These are phyloP conservation scores for Lytechinus variegatus DNA, from an alignment of 35 echinoderm and acorn worm species.

Conservation along the genomic window DNA sequence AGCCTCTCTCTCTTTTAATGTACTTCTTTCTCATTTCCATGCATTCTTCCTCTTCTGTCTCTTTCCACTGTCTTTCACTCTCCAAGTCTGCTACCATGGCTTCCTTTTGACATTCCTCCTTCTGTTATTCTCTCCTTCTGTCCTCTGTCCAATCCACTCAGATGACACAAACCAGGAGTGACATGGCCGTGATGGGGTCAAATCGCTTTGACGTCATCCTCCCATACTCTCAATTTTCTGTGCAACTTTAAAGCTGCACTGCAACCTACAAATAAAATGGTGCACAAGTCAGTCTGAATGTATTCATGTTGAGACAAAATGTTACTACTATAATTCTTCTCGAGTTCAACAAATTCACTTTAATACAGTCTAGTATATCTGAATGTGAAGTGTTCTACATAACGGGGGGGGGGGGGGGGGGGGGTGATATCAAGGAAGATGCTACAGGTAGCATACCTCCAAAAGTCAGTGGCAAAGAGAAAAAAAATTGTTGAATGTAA, in stretches of 20 bases:
- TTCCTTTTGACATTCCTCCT: not conserved
- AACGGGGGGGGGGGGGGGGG: no score
- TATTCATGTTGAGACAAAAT: no score
- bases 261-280: not conserved
- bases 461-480: no score
- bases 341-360: no score
- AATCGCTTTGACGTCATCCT: slow-evolving; percentile 48
- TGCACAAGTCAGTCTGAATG: not conserved
- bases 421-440: no score
- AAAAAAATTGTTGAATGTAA: no score
- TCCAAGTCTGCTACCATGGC: not conserved
- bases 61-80: not conserved
- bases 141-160: slow-evolving; percentile 2
- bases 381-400: no score
- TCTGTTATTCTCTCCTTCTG: not conserved
- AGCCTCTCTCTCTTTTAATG: no score
- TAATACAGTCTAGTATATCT: no score
- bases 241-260: slow-evolving; percentile 21
- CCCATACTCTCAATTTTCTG: slow-evolving; percentile 7
- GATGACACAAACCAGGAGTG: not conserved
- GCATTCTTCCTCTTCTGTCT: not conserved
- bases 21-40: not conserved
- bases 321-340: no score
- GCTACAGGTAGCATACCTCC: no score
- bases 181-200: slow-evolving; percentile 34